A percentile compares a stretch with the other conserved stretches of the same genome.
phyloP scores from a whole-genome alignment of 2,113 vertebrate species.

The Thunnus maccoyii region DNA sequence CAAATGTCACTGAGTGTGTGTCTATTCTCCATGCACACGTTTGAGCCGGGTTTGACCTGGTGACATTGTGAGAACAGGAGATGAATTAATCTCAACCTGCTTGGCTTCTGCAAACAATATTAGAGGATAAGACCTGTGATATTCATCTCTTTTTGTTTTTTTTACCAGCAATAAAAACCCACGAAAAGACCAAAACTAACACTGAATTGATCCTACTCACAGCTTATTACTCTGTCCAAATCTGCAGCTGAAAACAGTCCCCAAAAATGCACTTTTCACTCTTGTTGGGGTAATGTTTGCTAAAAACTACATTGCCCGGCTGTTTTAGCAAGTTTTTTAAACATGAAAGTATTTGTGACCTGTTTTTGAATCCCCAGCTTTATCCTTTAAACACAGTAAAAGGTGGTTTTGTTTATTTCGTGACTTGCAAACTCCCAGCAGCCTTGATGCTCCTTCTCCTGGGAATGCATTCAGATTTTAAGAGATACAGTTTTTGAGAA shows the following conservation, averaged over 20 bases:
- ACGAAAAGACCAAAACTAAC: background rate
- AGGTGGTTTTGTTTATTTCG: conserved; percentile 33
- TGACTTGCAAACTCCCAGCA: conserved; percentile 8
- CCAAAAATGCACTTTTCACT: too few relatives aligned
- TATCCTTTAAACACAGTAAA: conserved; percentile 18
- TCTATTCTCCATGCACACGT: conserved; percentile 27
- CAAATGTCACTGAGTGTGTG: conserved; percentile 40
- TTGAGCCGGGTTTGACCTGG: conserved; percentile 34
- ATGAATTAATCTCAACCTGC: conserved; percentile 18
- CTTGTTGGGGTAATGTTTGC: too few relatives aligned
- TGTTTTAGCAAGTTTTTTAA: too few relatives aligned
- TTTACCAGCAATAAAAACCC: background rate
- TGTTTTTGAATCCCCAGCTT: background rate
- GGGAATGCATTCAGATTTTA: conserved; percentile 30
- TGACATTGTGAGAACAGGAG: conserved; percentile 38
- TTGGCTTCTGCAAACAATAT: background rate
- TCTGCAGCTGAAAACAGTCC: too few relatives aligned
- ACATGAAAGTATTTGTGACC: too few relatives aligned
- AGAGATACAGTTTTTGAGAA: background rate
- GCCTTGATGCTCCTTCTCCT: conserved; percentile 8
- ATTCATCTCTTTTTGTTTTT: background rate
- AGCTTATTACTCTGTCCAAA: too few relatives aligned
- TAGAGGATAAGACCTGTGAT: background rate
- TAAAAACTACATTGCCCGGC: too few relatives aligned
- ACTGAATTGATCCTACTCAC: background rate